A percentile compares a stretch with the other conserved stretches of the same genome.
These are phyloP conservation scores for Agrochola lychnidis DNA, from an alignment of 2,888 invertebrate genomes.

Conservation along the genomic window DNA sequence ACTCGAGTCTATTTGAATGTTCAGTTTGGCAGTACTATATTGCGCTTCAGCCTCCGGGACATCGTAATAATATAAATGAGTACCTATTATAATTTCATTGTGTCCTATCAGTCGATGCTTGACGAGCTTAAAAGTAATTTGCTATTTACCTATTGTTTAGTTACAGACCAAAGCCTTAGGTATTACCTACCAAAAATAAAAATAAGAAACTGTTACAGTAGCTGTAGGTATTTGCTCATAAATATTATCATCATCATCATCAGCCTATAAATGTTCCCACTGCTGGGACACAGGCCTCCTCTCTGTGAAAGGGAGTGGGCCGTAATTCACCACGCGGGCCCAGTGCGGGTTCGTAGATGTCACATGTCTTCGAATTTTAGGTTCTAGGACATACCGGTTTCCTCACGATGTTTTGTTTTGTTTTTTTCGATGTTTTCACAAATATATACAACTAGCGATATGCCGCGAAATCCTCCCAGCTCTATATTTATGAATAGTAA, in stretches of 20 bases:
- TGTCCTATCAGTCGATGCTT: not conserved
- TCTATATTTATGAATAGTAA: constrained; percentile 60
- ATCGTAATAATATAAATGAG: not conserved
- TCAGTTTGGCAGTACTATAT: not conserved
- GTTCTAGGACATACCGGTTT: too few relatives aligned
- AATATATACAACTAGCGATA: too few relatives aligned
- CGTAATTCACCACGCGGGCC: too few relatives aligned
- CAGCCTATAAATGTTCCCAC: too few relatives aligned
- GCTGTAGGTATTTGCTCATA: not conserved
- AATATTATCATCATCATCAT: too few relatives aligned
- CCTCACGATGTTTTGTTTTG: too few relatives aligned
- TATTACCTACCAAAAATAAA: not conserved
- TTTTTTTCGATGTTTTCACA: too few relatives aligned
- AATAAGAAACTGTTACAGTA: not conserved
- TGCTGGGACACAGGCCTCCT: too few relatives aligned
- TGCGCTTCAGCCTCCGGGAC: too few relatives aligned
- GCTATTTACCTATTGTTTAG: not conserved
- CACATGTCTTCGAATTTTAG: too few relatives aligned
- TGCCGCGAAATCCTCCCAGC: not conserved
- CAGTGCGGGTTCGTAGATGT: too few relatives aligned
- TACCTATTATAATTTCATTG: not conserved
- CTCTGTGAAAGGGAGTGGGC: too few relatives aligned
- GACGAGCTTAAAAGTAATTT: not conserved
- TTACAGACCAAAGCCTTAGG: not conserved
- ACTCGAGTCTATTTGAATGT: not conserved